Conservation (phyloP, 2,113 vertebrate species). For the Protomyctophum bolini region DNA sequence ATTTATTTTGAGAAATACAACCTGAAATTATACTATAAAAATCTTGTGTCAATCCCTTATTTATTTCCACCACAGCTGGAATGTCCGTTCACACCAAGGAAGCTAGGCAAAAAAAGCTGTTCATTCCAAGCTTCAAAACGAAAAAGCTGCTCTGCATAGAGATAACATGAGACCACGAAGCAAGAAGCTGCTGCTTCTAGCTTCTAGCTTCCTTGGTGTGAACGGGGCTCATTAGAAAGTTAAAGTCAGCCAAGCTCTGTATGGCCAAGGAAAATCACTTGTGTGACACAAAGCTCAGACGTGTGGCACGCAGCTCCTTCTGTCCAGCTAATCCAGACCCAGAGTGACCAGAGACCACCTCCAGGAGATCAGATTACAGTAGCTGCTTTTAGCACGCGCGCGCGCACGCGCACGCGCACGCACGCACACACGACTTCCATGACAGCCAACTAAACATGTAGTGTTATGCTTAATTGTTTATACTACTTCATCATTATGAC, state of each 20-base stretch:
- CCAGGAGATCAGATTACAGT: conserved; percentile 51
- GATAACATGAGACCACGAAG: too few relatives aligned
- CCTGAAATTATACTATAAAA: too few relatives aligned
- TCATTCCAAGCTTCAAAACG: too few relatives aligned
- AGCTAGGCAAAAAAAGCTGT: too few relatives aligned
- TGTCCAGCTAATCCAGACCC: conserved; percentile 38
- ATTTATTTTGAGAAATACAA: too few relatives aligned
- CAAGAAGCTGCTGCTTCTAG: too few relatives aligned
- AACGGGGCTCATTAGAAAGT: conserved; percentile 6
- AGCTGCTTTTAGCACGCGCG: conserved; percentile 52
- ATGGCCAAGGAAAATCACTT: conserved; percentile 15
- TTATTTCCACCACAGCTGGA: too few relatives aligned
- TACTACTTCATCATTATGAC: too few relatives aligned
- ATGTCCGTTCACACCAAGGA: too few relatives aligned
- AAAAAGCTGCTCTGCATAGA: too few relatives aligned
- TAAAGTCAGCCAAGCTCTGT: conserved; percentile 24
- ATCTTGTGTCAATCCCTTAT: too few relatives aligned
- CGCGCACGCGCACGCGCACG: conserved; percentile 33
- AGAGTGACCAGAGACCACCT: conserved; percentile 39
- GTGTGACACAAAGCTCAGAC: conserved; percentile 20
- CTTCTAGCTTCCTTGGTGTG: too few relatives aligned
- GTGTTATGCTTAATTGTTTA: conserved; percentile 6
- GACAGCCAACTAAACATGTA: conserved; percentile 21
- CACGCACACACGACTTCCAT: conserved; percentile 46
- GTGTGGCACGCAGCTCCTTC: conserved; percentile 39